phyloP scores from a whole-genome alignment of 2,113 vertebrate genomes.

The Tragelaphus scriptus region DNA sequence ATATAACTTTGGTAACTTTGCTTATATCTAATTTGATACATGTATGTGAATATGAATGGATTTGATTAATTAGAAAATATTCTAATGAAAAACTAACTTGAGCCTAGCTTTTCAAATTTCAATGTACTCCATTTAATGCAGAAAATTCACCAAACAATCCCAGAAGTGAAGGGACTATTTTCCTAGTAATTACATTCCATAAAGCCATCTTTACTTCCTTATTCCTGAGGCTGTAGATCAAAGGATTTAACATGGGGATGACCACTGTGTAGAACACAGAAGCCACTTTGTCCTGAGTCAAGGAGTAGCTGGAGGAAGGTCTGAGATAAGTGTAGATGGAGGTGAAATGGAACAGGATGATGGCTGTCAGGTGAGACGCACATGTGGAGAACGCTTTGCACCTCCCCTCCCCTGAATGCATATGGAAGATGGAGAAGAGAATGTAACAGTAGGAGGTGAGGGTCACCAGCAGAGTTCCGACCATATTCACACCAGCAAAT shows the following conservation, averaged over 20 bases:
- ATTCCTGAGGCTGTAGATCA: background rate
- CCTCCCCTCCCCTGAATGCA: background rate
- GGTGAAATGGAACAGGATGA: background rate
- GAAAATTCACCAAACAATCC: background rate
- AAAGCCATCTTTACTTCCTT: background rate
- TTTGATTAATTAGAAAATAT: background rate
- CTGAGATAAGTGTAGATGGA: background rate
- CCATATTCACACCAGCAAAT: background rate
- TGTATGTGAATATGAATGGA: background rate
- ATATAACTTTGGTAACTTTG: background rate
- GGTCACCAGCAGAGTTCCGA: background rate
- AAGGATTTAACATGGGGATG: background rate
- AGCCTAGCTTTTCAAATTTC: background rate
- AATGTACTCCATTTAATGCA: background rate
- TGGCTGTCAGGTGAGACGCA: background rate
- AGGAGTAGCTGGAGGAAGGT: background rate
- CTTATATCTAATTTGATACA: background rate
- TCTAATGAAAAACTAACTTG: background rate
- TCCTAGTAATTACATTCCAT: background rate
- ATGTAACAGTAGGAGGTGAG: background rate
- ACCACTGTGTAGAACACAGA: background rate
- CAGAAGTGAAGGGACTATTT: background rate
- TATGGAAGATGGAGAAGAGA: background rate
- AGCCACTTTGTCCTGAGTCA: background rate
- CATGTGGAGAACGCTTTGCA: background rate